These are phyloP conservation scores for Anagyrus pseudococci DNA, from an alignment of 2,888 invertebrate species.

Conservation along the genomic window DNA sequence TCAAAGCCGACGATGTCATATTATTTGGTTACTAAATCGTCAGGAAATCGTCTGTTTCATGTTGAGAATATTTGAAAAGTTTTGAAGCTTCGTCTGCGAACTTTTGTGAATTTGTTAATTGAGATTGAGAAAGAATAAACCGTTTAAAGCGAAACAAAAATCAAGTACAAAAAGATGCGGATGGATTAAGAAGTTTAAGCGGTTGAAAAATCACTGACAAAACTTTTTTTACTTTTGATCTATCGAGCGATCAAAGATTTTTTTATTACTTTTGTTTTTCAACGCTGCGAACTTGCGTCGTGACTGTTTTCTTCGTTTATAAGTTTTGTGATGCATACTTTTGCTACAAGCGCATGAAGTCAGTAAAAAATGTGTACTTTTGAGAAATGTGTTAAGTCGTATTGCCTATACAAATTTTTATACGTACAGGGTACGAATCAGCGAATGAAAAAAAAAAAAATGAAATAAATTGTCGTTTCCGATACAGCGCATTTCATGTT, in stretches of 20 bases:
- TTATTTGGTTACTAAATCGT: conserved; percentile 23
- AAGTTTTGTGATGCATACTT: conserved; percentile 30
- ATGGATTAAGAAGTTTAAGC: conserved; percentile 18
- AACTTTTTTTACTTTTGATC: conserved; percentile 21
- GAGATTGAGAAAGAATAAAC: conserved; percentile 12
- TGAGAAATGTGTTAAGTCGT: conserved; percentile 22
- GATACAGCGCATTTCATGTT: conserved; percentile 22
- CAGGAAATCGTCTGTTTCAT: conserved; percentile 26
- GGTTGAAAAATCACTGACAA: conserved; percentile 7
- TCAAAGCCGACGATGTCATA: conserved; percentile 25
- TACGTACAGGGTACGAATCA: conserved; percentile 30
- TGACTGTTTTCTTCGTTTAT: conserved; percentile 30
- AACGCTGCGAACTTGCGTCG: conserved; percentile 19
- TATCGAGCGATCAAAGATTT: conserved; percentile 13
- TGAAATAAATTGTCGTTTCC: too few relatives aligned
- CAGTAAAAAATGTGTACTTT: conserved; percentile 22
- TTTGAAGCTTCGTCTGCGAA: conserved; percentile 17
- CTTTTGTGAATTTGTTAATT: conserved; percentile 13
- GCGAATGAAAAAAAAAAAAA: conserved; percentile 16
- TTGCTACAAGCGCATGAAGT: conserved; percentile 24
- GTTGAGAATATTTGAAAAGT: conserved; percentile 20
- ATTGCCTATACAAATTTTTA: conserved; percentile 34
- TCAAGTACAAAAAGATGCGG: conserved; percentile 30
- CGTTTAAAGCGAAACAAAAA: conserved; percentile 22
- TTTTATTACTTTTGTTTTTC: conserved; percentile 18